A percentile compares a stretch with the other conserved stretches of the same genome.
phyloP scores from a whole-genome alignment of 2,113 vertebrate species.

The Apodemus speciosus region DNA sequence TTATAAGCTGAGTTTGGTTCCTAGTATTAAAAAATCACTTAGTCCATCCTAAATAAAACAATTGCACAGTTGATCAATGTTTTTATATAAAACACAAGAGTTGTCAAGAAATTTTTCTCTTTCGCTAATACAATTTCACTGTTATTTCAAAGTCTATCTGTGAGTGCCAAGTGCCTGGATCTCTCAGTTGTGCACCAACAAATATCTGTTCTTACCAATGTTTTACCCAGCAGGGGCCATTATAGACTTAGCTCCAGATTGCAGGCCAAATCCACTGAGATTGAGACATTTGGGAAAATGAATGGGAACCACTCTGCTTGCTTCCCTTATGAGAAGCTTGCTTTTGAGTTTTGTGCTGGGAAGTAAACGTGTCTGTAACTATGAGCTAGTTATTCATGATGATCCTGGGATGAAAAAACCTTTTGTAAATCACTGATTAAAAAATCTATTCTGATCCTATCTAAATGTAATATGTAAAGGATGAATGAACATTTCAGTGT shows the following conservation, averaged over 20 bases:
- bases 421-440: not conserved
- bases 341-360: slow-evolving; percentile 16
- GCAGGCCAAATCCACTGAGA: slow-evolving; percentile 49
- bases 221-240: slow-evolving; percentile 68
- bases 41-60: not conserved
- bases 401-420: not conserved
- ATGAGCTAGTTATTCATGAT: not conserved
- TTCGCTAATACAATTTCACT: not conserved
- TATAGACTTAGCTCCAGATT: slow-evolving; percentile 61
- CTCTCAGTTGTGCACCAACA: slow-evolving; percentile 34
- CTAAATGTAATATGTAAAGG: not conserved
- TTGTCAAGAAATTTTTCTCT: not conserved
- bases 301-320: not conserved
- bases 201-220: slow-evolving; percentile 50
- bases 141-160: slow-evolving; percentile 52
- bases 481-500: too few species aligned
- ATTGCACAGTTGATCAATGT: not conserved
- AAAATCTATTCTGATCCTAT: slow-evolving; percentile 3
- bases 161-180: slow-evolving; percentile 40
- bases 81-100: slow-evolving; percentile 34
- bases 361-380: slow-evolving; percentile 22
- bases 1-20: not conserved
- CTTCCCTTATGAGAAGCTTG: slow-evolving; percentile 19
- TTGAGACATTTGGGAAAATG: slow-evolving; percentile 64
- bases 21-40: not conserved